Conservation (phyloP, 2,113 vertebrate species). For the Otolemur garnettii region DNA sequence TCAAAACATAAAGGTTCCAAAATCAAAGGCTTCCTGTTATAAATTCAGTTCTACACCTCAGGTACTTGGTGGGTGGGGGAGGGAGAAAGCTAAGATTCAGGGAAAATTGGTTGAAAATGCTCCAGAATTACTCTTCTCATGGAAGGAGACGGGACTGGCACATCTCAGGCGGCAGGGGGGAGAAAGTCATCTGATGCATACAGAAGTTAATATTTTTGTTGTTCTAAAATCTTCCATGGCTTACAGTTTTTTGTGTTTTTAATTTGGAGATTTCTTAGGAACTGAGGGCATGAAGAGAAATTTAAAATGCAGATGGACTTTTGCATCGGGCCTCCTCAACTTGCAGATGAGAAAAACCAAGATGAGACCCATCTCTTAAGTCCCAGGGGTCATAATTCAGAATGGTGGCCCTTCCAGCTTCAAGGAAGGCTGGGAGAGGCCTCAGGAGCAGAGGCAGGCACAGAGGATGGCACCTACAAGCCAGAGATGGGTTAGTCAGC, state of each 20-base stretch:
- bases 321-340: not conserved
- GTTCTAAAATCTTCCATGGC: not conserved
- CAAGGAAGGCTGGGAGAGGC: not conserved
- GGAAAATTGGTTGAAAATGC: slow-evolving; percentile 68
- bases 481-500: accelerated
- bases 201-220: not conserved
- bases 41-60: slow-evolving; percentile 86
- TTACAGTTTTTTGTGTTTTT: not conserved
- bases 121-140: slow-evolving; percentile 36
- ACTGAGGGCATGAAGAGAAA: not conserved
- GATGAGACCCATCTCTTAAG: not conserved
- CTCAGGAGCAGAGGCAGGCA: not conserved
- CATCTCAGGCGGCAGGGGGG: accelerated
- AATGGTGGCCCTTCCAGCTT: not conserved
- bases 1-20: slow-evolving; percentile 78
- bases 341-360: not conserved
- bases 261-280: not conserved
- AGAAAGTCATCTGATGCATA: not conserved
- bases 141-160: not conserved
- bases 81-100: slow-evolving; percentile 81
- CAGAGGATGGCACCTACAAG: accelerated
- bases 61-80: slow-evolving; percentile 73
- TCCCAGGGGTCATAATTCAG: slow-evolving; percentile 55
- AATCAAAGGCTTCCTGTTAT: slow-evolving; percentile 92
- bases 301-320: not conserved